Evolutionary conservation across 2,797 vertebrate species (phyloP).

Genomic region (Erpetoichthys calabaricus): DNA sequence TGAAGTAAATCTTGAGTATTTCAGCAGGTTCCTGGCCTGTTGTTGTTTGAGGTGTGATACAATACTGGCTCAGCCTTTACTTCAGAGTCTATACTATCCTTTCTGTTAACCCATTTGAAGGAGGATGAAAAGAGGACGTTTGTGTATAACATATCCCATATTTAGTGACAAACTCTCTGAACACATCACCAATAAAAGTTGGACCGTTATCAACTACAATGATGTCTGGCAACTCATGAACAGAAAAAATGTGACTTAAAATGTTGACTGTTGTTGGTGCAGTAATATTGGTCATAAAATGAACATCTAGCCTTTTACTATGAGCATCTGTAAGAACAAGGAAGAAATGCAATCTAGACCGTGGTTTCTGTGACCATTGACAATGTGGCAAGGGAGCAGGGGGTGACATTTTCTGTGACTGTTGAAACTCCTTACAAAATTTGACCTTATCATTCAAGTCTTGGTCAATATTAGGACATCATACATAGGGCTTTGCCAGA

Average conservation of each 20-base stretch:
- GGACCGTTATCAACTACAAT: constrained; percentile 11
- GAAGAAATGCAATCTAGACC: constrained; percentile 1
- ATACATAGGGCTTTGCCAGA: background rate
- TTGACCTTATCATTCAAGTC: background rate
- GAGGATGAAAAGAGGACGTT: background rate
- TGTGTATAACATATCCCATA: background rate
- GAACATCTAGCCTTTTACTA: background rate
- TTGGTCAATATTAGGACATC: background rate
- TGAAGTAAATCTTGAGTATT: too few relatives aligned
- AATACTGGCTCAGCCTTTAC: background rate
- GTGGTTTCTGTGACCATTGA: background rate
- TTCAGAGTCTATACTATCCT: background rate
- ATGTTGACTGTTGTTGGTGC: constrained; percentile 7
- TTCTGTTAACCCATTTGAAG: background rate
- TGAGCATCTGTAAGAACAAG: background rate
- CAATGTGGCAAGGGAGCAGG: background rate
- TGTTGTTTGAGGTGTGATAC: too few relatives aligned
- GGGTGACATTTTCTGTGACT: background rate
- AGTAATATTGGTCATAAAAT: constrained; percentile 12
- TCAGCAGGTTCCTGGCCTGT: too few relatives aligned
- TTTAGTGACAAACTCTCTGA: constrained; percentile 11
- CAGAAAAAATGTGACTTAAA: constrained; percentile 7
- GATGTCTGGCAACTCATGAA: constrained; percentile 1
- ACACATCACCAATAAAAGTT: constrained; percentile 13
- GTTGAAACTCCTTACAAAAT: constrained; percentile 1